Conservation (phyloP, 2,113 vertebrate species). For the Hepsetus odoe region DNA sequence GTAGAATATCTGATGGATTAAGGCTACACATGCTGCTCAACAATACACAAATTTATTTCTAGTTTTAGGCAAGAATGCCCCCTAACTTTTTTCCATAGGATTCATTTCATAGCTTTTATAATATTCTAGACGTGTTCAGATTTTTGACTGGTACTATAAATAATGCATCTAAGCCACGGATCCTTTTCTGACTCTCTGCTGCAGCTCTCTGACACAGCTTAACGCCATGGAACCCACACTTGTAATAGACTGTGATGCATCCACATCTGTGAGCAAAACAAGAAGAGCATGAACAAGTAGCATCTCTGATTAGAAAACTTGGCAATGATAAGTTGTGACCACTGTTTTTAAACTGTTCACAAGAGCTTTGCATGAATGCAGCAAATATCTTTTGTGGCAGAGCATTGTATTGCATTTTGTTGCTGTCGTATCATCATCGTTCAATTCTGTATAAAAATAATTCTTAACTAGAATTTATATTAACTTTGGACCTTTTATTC, state of each 20-base stretch:
- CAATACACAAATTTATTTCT: too few species aligned
- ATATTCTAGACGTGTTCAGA: too few species aligned
- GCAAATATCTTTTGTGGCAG: slow-evolving; percentile 48
- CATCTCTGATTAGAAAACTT: not conserved
- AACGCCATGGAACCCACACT: not conserved
- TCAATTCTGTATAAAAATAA: not conserved
- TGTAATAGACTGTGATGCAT: not conserved
- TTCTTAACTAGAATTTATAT: too few species aligned
- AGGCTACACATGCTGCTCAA: too few species aligned
- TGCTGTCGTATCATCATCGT: not conserved
- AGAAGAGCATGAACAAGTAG: not conserved
- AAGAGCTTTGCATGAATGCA: slow-evolving; percentile 44
- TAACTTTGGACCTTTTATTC: not conserved
- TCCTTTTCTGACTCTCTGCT: not conserved
- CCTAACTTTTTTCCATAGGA: too few species aligned
- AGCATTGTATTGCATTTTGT: not conserved
- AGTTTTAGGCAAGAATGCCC: too few species aligned
- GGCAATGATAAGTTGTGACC: not conserved
- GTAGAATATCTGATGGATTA: too few species aligned
- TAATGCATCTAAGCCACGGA: not conserved
- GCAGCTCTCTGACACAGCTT: not conserved
- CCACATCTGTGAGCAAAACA: not conserved
- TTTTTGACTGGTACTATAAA: not conserved
- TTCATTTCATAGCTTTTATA: too few species aligned
- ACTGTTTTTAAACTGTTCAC: not conserved